Conservation (phyloP, 2,113 vertebrate species). For the Diadophis punctatus region DNA sequence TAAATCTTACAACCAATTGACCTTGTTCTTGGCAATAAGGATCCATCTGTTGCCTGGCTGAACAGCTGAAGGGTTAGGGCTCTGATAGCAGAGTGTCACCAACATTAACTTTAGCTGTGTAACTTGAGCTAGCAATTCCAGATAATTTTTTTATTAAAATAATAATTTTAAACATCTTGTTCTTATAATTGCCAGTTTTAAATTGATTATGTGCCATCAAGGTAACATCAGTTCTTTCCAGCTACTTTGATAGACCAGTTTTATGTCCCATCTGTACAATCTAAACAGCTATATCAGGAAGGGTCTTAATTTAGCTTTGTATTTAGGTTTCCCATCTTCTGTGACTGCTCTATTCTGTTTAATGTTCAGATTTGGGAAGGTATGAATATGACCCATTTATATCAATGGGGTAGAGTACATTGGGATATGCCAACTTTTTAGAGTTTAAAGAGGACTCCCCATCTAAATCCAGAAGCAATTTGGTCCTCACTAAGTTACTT, state of each 20-base stretch:
- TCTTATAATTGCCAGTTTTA: not conserved
- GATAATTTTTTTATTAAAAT: constrained; percentile 22
- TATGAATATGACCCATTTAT: not conserved
- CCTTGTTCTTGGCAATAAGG: not conserved
- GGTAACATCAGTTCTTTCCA: not conserved
- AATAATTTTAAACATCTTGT: not conserved
- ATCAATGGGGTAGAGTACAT: not conserved
- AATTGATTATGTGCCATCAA: not conserved
- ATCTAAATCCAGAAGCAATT: not conserved
- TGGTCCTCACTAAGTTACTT: not conserved
- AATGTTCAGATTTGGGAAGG: not conserved
- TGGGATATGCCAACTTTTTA: not conserved
- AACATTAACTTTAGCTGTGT: not conserved
- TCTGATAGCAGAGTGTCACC: not conserved
- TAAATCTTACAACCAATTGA: not conserved
- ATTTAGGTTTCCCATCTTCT: not conserved
- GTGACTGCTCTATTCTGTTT: not conserved
- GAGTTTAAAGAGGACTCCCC: not conserved
- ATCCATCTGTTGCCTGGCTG: constrained; percentile 30
- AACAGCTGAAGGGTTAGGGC: constrained; percentile 26
- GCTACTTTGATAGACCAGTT: not conserved
- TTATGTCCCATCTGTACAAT: not conserved
- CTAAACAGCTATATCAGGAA: not conserved
- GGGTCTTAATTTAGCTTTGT: not conserved
- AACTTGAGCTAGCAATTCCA: constrained; percentile 11